Percentiles rank a stretch among this genome's conserved stretches.
phyloP scores from a whole-genome alignment of 1,140 invertebrate genomes.

The Plodia interpunctella region DNA sequence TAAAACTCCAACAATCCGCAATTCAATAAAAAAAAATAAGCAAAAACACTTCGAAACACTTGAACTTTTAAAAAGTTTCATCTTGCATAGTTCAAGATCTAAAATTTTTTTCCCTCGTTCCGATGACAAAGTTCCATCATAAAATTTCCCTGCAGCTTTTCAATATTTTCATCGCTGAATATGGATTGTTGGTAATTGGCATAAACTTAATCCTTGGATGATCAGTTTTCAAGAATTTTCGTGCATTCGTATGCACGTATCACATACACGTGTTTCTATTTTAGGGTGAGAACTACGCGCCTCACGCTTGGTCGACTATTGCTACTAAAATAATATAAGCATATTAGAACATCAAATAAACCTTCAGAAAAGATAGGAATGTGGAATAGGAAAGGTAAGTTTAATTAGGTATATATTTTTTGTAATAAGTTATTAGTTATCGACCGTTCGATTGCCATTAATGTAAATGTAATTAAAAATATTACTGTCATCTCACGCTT shows the following conservation, averaged over 20 bases:
- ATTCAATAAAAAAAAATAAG: neutral
- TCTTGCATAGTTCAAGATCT: conserved; percentile 2
- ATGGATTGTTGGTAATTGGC: neutral
- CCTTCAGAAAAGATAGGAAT: neutral
- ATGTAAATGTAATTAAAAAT: too few relatives aligned
- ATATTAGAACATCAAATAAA: neutral
- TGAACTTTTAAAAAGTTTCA: neutral
- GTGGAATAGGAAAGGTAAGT: too few relatives aligned
- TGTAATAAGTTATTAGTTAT: too few relatives aligned
- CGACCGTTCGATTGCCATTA: too few relatives aligned
- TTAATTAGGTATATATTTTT: too few relatives aligned
- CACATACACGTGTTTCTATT: too few relatives aligned
- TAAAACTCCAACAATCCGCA: neutral
- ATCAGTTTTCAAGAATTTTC: too few relatives aligned
- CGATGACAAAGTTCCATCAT: neutral
- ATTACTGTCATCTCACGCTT: too few relatives aligned
- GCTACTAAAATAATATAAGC: conserved; percentile 8
- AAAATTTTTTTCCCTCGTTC: neutral
- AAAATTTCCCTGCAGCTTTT: conserved; percentile 3
- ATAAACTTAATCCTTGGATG: neutral
- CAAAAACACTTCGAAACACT: neutral
- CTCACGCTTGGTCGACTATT: too few relatives aligned
- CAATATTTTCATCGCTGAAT: neutral
- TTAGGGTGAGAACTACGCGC: too few relatives aligned
- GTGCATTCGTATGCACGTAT: too few relatives aligned